Evolutionary conservation across 2,113 vertebrate species (phyloP).

Genomic region (Lycocorax pyrrhopterus): DNA sequence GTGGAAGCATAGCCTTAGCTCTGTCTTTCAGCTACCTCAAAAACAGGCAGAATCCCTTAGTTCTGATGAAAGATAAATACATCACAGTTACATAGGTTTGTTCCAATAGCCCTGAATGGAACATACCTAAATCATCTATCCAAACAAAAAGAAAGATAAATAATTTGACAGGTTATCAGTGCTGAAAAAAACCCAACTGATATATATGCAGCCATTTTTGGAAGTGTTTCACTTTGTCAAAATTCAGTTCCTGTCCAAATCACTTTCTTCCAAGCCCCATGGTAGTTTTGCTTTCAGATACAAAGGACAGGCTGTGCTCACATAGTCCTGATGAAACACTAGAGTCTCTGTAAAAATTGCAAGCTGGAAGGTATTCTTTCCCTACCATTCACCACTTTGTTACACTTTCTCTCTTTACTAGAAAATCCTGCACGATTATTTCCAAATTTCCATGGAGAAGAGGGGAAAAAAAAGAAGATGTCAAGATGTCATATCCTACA

Average conservation of each 20-base stretch:
- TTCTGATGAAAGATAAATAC: background rate
- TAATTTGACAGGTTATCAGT: background rate
- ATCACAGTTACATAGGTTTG: background rate
- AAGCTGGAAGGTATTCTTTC: background rate
- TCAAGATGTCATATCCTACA: background rate
- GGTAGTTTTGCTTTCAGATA: background rate
- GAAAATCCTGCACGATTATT: background rate
- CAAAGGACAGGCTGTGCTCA: background rate
- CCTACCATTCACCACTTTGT: background rate
- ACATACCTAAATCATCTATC: background rate
- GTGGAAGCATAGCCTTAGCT: background rate
- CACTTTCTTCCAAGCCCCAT: background rate
- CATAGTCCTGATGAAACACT: background rate
- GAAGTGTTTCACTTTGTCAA: background rate
- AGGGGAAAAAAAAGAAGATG: background rate
- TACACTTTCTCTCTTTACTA: background rate
- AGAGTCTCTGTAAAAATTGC: background rate
- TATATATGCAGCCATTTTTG: background rate
- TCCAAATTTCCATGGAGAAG: background rate
- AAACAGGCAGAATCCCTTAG: background rate
- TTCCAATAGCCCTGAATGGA: background rate
- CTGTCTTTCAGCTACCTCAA: background rate
- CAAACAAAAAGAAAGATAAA: background rate
- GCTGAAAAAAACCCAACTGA: background rate
- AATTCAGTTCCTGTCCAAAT: background rate